Evolutionary conservation across 2,113 vertebrate genomes (phyloP).

Genomic region (Passer domesticus): DNA sequence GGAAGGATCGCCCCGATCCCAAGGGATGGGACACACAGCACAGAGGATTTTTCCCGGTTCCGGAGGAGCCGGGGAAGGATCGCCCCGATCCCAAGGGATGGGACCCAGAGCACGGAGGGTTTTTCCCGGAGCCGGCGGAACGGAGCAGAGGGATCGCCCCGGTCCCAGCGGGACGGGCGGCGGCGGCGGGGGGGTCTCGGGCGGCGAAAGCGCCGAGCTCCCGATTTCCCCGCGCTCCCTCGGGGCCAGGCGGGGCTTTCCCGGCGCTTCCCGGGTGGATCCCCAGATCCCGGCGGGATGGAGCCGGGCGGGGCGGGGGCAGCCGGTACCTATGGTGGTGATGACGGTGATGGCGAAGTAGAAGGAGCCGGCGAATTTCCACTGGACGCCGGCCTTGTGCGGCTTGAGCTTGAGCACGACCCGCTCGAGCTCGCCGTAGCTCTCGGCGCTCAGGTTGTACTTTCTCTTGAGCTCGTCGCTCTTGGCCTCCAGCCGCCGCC

Average conservation of each 20-base stretch:
- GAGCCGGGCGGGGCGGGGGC: neutral
- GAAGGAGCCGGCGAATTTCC: conserved; percentile 93
- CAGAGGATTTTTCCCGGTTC: too few species aligned
- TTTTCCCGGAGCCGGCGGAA: neutral
- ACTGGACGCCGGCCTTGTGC: conserved; percentile 93
- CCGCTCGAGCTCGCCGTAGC: conserved; percentile 84
- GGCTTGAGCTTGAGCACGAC: conserved; percentile 91
- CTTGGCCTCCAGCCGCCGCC: conserved; percentile 73
- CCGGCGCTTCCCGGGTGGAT: neutral
- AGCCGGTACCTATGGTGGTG: conserved; percentile 90
- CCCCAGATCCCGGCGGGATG: neutral
- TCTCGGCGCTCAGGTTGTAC: conserved; percentile 85
- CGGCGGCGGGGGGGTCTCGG: neutral
- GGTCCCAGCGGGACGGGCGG: neutral
- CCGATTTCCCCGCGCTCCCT: neutral
- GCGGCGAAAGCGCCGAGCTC: too few species aligned
- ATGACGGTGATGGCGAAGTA: conserved; percentile 98
- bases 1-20: too few species aligned
- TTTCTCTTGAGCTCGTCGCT: conserved; percentile 78
- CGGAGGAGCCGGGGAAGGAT: too few species aligned
- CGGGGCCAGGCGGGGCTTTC: neutral
- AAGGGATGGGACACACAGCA: too few species aligned
- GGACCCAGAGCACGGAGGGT: too few species aligned
- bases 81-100: too few species aligned
- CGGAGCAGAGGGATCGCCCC: neutral